A percentile compares a stretch with the other conserved stretches of the same genome.
Conservation (phyloP, 2,888 invertebrate genomes). For the Amblyjoppa fuscipennis region DNA sequence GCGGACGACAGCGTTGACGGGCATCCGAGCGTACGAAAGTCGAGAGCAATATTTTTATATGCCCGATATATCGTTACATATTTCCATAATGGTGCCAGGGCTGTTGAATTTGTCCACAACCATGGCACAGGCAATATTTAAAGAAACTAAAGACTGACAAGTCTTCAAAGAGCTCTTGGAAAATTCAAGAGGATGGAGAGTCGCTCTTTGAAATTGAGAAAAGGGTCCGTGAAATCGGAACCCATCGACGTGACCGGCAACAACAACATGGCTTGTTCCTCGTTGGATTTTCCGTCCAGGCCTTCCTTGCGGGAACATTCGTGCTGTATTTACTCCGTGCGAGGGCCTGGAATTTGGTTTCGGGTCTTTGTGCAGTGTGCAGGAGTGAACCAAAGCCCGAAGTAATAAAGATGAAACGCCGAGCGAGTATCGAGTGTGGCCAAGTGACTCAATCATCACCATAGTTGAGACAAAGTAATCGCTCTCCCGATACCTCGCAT, state of each 20-base stretch:
- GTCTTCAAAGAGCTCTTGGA: background rate
- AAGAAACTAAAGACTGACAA: background rate
- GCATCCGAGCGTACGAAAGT: background rate
- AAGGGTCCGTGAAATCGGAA: background rate
- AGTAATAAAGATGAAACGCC: too few relatives aligned
- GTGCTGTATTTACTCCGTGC: background rate
- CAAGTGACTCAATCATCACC: too few relatives aligned
- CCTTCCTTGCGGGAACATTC: too few relatives aligned
- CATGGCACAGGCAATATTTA: background rate
- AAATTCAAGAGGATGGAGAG: background rate
- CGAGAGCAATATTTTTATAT: slow-evolving; percentile 8
- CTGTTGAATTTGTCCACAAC: background rate
- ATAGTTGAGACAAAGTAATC: too few relatives aligned
- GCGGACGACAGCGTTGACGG: background rate
- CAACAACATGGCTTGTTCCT: background rate
- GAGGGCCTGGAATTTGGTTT: background rate
- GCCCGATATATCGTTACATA: background rate
- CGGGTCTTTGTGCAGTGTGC: too few relatives aligned
- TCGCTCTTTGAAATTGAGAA: background rate
- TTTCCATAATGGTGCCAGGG: background rate
- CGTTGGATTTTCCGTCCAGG: background rate
- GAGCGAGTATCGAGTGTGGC: too few relatives aligned
- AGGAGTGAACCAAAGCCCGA: too few relatives aligned
- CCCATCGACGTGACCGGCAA: background rate
- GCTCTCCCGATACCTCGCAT: too few relatives aligned